These are phyloP conservation scores for Leptinotarsa lineolata DNA, from an alignment of 1,140 invertebrate species.

Conservation along the genomic window DNA sequence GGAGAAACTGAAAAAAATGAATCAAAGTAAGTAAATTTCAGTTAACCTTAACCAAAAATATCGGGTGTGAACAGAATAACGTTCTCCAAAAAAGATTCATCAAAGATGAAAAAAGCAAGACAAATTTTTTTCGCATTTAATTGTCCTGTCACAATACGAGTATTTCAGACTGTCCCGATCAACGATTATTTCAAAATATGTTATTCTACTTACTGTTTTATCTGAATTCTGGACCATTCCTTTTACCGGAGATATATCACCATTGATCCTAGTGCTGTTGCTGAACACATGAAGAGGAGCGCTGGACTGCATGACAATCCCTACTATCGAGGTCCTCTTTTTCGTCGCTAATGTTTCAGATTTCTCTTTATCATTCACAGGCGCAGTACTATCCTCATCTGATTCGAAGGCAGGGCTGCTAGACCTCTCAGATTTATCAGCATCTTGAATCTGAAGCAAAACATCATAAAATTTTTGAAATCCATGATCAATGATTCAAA, in stretches of 20 bases:
- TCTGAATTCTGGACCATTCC: neutral
- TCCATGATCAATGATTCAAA: too few species aligned
- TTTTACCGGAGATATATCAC: slow-evolving; percentile 7
- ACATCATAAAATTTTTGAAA: too few species aligned
- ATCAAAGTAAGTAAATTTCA: too few species aligned
- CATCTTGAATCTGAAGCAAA: slow-evolving; percentile 26
- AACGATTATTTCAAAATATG: too few species aligned
- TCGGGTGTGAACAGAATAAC: too few species aligned
- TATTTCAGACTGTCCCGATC: too few species aligned
- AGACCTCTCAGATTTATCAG: slow-evolving; percentile 84
- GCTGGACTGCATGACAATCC: slow-evolving; percentile 66
- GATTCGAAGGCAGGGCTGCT: slow-evolving; percentile 95
- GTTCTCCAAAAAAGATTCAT: too few species aligned
- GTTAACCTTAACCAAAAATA: too few species aligned
- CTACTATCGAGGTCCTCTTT: slow-evolving; percentile 66
- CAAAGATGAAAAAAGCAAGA: too few species aligned
- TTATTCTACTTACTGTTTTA: neutral
- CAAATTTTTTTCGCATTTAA: too few species aligned
- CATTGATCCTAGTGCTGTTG: slow-evolving; percentile 31
- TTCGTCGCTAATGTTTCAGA: slow-evolving; percentile 53
- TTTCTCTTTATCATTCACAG: slow-evolving; percentile 30
- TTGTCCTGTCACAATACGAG: too few species aligned
- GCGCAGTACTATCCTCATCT: slow-evolving; percentile 78
- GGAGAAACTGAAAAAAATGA: too few species aligned
- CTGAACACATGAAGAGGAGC: slow-evolving; percentile 60